Evolutionary conservation across 2,888 invertebrate species (phyloP), one percentile per base, ranked within the genome.

Genomic region (Nemapogon koenigi): DNA sequence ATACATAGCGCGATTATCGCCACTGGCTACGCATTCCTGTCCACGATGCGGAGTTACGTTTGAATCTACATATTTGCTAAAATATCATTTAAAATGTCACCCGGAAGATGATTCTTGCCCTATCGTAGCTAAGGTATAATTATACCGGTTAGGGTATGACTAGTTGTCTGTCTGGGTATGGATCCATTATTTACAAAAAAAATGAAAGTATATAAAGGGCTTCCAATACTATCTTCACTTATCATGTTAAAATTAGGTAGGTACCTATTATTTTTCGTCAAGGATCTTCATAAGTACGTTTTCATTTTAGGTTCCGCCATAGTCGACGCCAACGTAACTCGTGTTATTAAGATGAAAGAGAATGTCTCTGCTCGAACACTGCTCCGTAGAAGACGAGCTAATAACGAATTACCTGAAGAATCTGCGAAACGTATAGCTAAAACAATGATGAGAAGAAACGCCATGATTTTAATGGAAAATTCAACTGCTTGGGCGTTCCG

Each of bases 401-500:
- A 72, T 60, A 75, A 76, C 53, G 57, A 70, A 44, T 52, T 69
- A 31, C 63, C 78, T 1, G 70, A 71, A 44, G 70, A 68, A 45
- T 72, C 73, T 0, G 70, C 70, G 41, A 68, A 62, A 47, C 54
- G 78, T 39, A 67, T 75, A 27, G 57, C 63, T 2, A 75, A 69
- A 53, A 72, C 71, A 0, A 73, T 73, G 71, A 73, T 76, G 76
- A 55, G 71, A 15, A 53, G 66, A 38, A 76, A 78, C 41, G 73
- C 78, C 2, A 47, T 70, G 45, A 62, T 51, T 1, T 49, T 78
- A 46, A 53, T 78, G 17, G 67, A 73, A 57, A 59, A 46, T 49
- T 72, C 76, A 2, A 72, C 75, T 0, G 73, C 71, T 1, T 78
- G 73, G 75, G 64, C 78, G 0, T 78, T 78, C 39, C 57, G 76